Evolutionary conservation across 2,797 vertebrate genomes (phyloP).

Genomic region (Anisognathus igniventris): DNA sequence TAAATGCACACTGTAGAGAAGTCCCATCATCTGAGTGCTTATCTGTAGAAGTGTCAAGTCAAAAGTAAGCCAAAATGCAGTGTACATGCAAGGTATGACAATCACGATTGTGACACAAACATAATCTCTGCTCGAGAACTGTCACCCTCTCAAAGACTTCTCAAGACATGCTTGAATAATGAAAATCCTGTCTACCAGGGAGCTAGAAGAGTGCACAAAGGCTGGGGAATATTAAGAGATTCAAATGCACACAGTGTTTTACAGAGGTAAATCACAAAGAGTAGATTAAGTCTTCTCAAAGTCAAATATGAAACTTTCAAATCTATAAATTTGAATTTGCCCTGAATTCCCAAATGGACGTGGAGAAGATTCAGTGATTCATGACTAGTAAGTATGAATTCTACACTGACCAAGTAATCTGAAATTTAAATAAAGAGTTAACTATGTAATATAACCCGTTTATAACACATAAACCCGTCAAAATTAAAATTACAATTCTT

Average conservation of each 20-base stretch:
- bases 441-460: background rate
- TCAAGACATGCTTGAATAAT: background rate
- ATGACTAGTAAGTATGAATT: background rate
- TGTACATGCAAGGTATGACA: background rate
- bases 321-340: background rate
- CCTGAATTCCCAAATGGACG: background rate
- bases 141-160: background rate
- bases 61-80: background rate
- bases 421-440: background rate
- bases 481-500: background rate
- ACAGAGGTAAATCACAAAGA: background rate
- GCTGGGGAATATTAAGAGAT: background rate
- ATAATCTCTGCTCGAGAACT: background rate
- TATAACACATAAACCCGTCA: background rate
- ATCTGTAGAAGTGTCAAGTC: background rate
- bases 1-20: background rate
- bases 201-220: background rate
- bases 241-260: background rate
- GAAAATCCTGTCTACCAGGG: background rate
- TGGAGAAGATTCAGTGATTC: background rate
- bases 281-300: background rate
- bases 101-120: background rate
- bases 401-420: background rate
- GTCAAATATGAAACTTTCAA: background rate
- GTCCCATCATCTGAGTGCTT: background rate